Evolutionary conservation across 2,113 vertebrate genomes (phyloP), one percentile per base, ranked within the genome.

Genomic region (Zootoca vivipara): DNA sequence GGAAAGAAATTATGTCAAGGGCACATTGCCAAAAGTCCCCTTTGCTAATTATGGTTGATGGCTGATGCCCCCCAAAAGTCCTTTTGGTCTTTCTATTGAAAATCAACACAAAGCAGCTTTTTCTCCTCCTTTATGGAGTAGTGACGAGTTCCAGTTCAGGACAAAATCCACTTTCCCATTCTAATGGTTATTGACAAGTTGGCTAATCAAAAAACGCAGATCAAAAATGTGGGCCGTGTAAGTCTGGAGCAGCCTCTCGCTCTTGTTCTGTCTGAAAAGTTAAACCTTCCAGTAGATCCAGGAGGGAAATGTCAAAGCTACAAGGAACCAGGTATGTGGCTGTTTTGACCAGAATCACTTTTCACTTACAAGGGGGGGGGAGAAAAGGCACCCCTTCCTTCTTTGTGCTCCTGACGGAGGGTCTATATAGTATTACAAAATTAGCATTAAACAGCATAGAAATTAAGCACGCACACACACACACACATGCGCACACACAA

Each of bases 401-500:
- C 94, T 96, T 96, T 96, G 93, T 95, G 89, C 26, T 8, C 90
- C 81, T 5, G 89, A 74, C 15, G 81, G 94, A 93, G 94, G 86
- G 82, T 94, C 90, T 92, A 96, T 96, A 95, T 99, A 96, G 93
- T 90, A 95, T 99, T 98, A 98, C 98, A 95, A 94, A 96, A 99
- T 99, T 98, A 98, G 98, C 98, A 98, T 98, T 95, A 90, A 87
- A 83, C 58, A 87, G 95, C 92, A 87, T 93, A 58, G 92, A 95
- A 95, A 95, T 94, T 94, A 90, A 95, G 96, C 52, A 24, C 13
- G 0, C 52, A 4, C 10, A 5, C 62, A 40, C 35, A 62, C 24
- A 12, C 7, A 69, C 10, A 62, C 7, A 18, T 5, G 15, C 24
- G 5, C 56, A 58, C 56, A 58, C 56, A 58, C 56, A 56, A 0